Conservation (phyloP, 2,113 vertebrate species). For the Laticauda laticaudata region DNA sequence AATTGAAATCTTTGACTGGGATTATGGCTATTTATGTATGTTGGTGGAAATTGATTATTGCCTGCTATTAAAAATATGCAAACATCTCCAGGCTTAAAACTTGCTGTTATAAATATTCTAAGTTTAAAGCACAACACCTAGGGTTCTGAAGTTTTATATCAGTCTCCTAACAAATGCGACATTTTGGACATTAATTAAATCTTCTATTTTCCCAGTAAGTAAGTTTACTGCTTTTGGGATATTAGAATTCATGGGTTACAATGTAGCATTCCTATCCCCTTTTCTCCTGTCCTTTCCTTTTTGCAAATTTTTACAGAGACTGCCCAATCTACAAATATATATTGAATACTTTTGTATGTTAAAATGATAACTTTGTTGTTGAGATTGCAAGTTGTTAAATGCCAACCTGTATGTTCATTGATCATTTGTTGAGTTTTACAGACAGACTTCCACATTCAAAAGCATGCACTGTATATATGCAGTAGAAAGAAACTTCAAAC, state of each 20-base stretch:
- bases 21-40: not conserved
- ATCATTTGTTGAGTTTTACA: not conserved
- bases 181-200: not conserved
- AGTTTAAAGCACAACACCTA: not conserved
- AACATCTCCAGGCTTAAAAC: not conserved
- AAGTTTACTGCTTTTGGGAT: not conserved
- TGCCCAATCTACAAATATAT: not conserved
- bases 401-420: not conserved
- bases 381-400: not conserved
- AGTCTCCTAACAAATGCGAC: not conserved
- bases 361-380: not conserved
- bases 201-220: not conserved
- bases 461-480: not conserved
- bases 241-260: not conserved
- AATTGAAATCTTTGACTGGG: not conserved
- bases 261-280: not conserved
- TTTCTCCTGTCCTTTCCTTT: not conserved
- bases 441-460: not conserved
- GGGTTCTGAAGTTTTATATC: not conserved
- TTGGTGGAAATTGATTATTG: not conserved
- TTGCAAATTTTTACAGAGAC: not conserved
- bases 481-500: not conserved
- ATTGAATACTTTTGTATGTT: not conserved
- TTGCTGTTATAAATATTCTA: not conserved
- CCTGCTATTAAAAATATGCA: not conserved